Evolutionary conservation across 2,888 invertebrate genomes (phyloP).

Genomic region (Lacanobia wlatinum): DNA sequence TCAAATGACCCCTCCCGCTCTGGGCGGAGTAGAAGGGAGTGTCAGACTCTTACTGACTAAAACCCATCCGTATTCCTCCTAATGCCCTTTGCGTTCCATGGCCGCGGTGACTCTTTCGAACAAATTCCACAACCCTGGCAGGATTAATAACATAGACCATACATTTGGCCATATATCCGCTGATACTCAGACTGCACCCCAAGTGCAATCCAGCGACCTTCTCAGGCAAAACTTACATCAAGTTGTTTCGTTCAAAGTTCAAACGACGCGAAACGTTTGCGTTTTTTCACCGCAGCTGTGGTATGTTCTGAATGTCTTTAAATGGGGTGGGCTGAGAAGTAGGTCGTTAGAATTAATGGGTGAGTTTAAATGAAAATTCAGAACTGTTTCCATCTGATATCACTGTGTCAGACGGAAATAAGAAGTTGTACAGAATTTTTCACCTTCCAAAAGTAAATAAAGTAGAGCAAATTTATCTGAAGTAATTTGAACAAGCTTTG

Average conservation of each 20-base stretch:
- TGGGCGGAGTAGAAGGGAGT: too few species aligned
- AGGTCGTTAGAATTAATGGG: constrained; percentile 21
- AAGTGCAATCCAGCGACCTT: constrained; percentile 82
- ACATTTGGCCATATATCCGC: constrained; percentile 46
- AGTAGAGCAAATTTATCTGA: background rate
- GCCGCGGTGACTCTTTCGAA: too few species aligned
- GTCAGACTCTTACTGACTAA: too few species aligned
- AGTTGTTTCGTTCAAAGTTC: constrained; percentile 72
- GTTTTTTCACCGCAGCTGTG: constrained; percentile 51
- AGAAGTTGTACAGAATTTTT: background rate
- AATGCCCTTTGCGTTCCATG: too few species aligned
- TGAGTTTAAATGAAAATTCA: background rate
- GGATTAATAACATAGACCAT: too few species aligned
- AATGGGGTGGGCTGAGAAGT: constrained; percentile 28
- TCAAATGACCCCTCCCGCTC: too few species aligned
- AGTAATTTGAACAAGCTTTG: background rate
- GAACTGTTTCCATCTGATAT: background rate
- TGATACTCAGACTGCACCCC: constrained; percentile 63
- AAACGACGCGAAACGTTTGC: constrained; percentile 66
- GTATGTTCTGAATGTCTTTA: constrained; percentile 26
- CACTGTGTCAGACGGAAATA: background rate
- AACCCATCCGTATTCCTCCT: too few species aligned
- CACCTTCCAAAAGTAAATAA: background rate
- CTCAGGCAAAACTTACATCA: constrained; percentile 73
- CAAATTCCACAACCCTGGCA: too few species aligned